These are phyloP conservation scores for Cebus imitator DNA, from an alignment of 2,113 vertebrate genomes.

Conservation along the genomic window DNA sequence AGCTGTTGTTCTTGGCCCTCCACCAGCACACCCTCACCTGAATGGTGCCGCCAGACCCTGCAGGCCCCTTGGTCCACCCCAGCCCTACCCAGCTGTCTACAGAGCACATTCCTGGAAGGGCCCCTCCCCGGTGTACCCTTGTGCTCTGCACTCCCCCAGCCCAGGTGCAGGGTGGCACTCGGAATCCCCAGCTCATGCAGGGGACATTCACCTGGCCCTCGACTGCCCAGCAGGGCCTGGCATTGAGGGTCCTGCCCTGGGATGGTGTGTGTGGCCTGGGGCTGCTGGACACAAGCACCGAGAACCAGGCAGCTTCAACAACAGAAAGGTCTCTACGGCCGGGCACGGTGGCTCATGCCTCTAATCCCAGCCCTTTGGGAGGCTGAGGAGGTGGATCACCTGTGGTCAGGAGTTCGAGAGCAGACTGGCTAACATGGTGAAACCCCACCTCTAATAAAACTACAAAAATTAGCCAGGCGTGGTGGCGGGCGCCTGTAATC, in stretches of 20 bases:
- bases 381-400: neutral
- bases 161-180: too few species aligned
- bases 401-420: neutral
- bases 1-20: neutral
- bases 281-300: neutral
- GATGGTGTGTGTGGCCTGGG: neutral
- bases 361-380: neutral
- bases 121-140: too few species aligned
- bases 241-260: too few species aligned
- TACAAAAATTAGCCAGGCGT: neutral
- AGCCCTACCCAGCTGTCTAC: too few species aligned
- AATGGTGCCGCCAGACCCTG: neutral
- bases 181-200: neutral
- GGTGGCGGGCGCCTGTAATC: neutral
- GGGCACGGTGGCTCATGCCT: neutral
- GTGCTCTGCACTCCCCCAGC: too few species aligned
- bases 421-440: neutral
- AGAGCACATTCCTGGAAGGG: too few species aligned
- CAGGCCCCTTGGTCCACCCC: neutral
- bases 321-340: neutral
- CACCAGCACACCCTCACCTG: neutral
- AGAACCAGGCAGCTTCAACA: neutral
- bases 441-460: neutral
- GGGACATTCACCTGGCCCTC: neutral
- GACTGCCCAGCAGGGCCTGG: neutral